Percentiles rank a stretch among this genome's conserved stretches.
phyloP scores from a whole-genome alignment of 2,113 vertebrate genomes.

The Falcunculus frontatus region DNA sequence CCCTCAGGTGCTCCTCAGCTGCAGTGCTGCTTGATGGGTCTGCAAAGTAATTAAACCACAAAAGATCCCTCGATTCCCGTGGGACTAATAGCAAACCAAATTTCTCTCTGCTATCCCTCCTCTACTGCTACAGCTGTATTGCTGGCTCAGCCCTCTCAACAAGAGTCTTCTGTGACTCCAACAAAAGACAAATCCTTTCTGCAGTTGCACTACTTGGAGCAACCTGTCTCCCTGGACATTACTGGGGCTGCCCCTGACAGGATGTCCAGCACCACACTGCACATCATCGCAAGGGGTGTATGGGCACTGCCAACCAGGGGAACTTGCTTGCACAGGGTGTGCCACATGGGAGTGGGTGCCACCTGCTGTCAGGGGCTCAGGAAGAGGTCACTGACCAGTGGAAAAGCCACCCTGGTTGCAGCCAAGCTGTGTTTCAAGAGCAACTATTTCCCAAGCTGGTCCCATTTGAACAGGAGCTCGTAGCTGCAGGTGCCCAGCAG shows the following conservation, averaged over 20 bases:
- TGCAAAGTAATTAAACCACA: conserved; percentile 2
- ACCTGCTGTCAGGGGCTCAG: background rate
- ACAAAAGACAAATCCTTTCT: background rate
- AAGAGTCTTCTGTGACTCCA: background rate
- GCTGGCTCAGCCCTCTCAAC: background rate
- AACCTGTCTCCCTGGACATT: background rate
- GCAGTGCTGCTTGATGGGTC: background rate
- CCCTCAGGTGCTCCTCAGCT: background rate
- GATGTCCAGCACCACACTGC: background rate
- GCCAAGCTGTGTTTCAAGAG: background rate
- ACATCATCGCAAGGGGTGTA: background rate
- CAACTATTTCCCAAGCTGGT: background rate
- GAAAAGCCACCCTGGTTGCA: background rate
- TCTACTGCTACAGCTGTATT: background rate
- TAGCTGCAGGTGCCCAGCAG: background rate
- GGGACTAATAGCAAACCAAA: background rate
- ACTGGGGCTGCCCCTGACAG: fast-evolving
- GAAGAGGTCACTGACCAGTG: background rate
- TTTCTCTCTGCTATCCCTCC: background rate
- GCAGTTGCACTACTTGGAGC: background rate
- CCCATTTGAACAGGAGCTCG: background rate
- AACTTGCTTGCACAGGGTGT: background rate
- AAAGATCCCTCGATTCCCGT: background rate
- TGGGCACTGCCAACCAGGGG: background rate
- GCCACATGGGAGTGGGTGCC: background rate